phyloP scores from a whole-genome alignment of 2,797 vertebrate species.

The Squalus acanthias region DNA sequence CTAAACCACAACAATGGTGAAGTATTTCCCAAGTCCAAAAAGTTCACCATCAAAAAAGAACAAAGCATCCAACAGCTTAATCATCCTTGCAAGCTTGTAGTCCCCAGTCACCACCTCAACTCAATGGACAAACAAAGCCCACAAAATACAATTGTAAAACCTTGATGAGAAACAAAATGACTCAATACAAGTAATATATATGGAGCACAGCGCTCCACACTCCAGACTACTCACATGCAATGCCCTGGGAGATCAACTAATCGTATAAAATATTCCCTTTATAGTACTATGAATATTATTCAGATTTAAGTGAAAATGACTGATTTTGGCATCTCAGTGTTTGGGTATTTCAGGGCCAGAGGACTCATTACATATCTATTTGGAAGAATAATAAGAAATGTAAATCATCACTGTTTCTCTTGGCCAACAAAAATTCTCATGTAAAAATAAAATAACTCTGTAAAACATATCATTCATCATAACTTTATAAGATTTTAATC shows the following conservation, averaged over 20 bases:
- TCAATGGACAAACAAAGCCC: neutral
- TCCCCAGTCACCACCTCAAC: too few relatives aligned
- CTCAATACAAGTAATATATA: neutral
- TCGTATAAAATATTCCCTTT: neutral
- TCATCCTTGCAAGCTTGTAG: neutral
- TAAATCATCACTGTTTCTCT: constrained; percentile 15
- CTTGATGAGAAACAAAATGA: neutral
- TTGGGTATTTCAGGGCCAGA: neutral
- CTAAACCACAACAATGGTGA: neutral
- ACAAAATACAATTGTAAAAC: neutral
- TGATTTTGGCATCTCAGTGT: neutral
- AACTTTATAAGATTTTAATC: constrained; percentile 10
- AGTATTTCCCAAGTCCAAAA: neutral
- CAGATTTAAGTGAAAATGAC: neutral
- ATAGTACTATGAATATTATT: neutral
- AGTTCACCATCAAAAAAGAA: neutral
- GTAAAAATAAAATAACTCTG: constrained; percentile 6
- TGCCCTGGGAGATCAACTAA: neutral
- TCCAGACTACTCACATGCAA: neutral
- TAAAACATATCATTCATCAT: constrained; percentile 8
- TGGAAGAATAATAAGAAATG: constrained; percentile 18
- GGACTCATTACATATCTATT: neutral
- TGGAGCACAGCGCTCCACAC: neutral
- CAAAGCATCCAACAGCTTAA: neutral
- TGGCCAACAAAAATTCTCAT: neutral